Conservation (phyloP, 2,888 invertebrate species). For the Ennomos erosarius region DNA sequence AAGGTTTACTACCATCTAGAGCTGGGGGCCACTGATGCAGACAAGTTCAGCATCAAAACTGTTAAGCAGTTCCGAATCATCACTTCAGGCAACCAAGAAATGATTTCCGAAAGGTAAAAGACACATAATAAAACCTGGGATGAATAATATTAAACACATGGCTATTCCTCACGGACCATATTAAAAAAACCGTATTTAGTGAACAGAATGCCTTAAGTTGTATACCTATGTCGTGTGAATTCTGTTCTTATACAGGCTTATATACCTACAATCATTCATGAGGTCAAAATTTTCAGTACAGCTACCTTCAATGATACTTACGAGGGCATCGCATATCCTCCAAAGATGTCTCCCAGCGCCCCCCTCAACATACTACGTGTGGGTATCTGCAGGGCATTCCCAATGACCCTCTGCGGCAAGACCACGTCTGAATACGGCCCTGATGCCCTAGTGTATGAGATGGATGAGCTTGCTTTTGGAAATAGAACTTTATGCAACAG, state of each 20-base stretch:
- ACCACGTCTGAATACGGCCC: constrained; percentile 77
- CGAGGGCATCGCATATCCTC: constrained; percentile 90
- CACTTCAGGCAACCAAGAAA: constrained; percentile 23
- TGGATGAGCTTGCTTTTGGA: constrained; percentile 86
- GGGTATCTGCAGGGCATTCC: constrained; percentile 90
- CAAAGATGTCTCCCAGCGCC: constrained; percentile 80
- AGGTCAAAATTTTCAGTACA: constrained; percentile 38
- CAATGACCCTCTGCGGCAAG: constrained; percentile 53
- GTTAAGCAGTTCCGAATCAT: constrained; percentile 44
- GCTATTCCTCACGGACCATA: too few relatives aligned
- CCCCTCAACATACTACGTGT: constrained; percentile 88
- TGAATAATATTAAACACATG: too few relatives aligned
- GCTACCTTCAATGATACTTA: constrained; percentile 86
- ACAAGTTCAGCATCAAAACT: constrained; percentile 53
- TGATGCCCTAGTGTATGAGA: constrained; percentile 85
- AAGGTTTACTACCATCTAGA: constrained; percentile 45
- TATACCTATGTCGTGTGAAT: too few relatives aligned
- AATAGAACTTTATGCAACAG: constrained; percentile 68
- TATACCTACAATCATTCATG: neutral
- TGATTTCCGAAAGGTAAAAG: constrained; percentile 45
- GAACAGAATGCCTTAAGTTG: too few relatives aligned
- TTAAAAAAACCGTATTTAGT: too few relatives aligned
- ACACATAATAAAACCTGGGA: too few relatives aligned
- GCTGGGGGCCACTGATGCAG: constrained; percentile 42
- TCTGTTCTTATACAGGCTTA: too few relatives aligned